Conservation (phyloP, 2,797 vertebrate genomes). For the Gymnoscopelus braueri region DNA sequence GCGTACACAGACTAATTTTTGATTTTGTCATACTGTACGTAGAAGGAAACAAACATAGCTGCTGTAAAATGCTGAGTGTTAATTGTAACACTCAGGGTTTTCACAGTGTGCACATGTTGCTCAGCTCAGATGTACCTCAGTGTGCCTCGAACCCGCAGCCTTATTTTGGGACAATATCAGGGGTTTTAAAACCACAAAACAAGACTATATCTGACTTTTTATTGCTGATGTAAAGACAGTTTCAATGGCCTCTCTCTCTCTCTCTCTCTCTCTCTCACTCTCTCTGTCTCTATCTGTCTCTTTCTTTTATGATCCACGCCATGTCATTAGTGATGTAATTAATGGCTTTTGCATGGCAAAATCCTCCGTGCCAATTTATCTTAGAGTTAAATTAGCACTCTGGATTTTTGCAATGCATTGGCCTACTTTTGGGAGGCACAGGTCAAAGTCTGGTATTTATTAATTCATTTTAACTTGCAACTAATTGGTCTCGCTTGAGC, state of each 20-base stretch:
- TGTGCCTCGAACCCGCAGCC: slow-evolving; percentile 85
- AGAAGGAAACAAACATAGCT: slow-evolving; percentile 18
- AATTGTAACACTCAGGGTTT: background rate
- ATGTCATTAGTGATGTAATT: background rate
- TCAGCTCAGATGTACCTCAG: slow-evolving; percentile 81
- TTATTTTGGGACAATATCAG: slow-evolving; percentile 84
- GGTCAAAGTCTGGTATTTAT: slow-evolving; percentile 11
- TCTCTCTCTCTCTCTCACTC: background rate
- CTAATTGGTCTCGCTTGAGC: no score
- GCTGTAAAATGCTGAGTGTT: no score
- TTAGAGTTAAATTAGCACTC: no score
- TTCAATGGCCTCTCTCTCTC: slow-evolving; percentile 32
- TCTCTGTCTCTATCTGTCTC: background rate
- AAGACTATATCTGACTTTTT: slow-evolving; percentile 40
- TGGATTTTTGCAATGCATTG: no score
- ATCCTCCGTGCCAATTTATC: background rate
- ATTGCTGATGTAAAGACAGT: slow-evolving; percentile 45
- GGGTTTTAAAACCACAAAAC: slow-evolving; percentile 68
- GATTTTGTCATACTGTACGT: slow-evolving; percentile 6
- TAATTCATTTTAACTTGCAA: no score
- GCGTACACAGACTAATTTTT: slow-evolving; percentile 14
- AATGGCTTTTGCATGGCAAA: no score
- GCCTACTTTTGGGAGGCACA: slow-evolving; percentile 40
- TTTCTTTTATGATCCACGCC: slow-evolving; percentile 41
- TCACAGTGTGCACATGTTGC: slow-evolving; percentile 71